Conservation (phyloP, 2,888 invertebrate genomes). For the Lasioglossum pauxillum region DNA sequence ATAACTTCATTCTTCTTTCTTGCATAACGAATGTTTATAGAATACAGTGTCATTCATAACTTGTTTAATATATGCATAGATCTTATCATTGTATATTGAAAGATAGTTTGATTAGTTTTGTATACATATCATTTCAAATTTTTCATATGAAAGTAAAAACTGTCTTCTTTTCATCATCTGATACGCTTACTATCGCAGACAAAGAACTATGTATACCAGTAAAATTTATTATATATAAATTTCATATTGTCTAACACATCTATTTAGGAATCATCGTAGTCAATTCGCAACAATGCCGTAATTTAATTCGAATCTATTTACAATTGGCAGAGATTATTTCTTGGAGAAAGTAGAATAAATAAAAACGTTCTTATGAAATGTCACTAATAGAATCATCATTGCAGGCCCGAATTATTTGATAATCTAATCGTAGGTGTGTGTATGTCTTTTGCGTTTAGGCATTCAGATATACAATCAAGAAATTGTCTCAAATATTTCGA, state of each 20-base stretch:
- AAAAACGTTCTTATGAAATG: constrained; percentile 60
- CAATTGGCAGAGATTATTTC: constrained; percentile 47
- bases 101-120: constrained; percentile 41
- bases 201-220: constrained; percentile 32
- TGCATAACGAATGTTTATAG: constrained; percentile 26
- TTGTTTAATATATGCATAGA: constrained; percentile 20
- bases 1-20: constrained; percentile 58
- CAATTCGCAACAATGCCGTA: constrained; percentile 25
- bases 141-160: constrained; percentile 63
- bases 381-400: constrained; percentile 44
- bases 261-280: constrained; percentile 51
- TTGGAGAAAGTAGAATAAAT: constrained; percentile 58
- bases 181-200: constrained; percentile 24
- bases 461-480: constrained; percentile 14
- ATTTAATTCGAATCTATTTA: constrained; percentile 56
- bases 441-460: constrained; percentile 4
- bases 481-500: not conserved
- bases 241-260: constrained; percentile 29
- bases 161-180: constrained; percentile 22
- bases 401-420: constrained; percentile 23
- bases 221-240: constrained; percentile 42
- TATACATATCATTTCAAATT: constrained; percentile 34
- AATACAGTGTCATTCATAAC: constrained; percentile 17
- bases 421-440: not conserved
- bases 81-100: constrained; percentile 25